Percentiles rank a stretch among this genome's conserved stretches.
These are phyloP conservation scores for Dendrolimus punctatus DNA, from an alignment of 1,140 invertebrate species.

Conservation along the genomic window DNA sequence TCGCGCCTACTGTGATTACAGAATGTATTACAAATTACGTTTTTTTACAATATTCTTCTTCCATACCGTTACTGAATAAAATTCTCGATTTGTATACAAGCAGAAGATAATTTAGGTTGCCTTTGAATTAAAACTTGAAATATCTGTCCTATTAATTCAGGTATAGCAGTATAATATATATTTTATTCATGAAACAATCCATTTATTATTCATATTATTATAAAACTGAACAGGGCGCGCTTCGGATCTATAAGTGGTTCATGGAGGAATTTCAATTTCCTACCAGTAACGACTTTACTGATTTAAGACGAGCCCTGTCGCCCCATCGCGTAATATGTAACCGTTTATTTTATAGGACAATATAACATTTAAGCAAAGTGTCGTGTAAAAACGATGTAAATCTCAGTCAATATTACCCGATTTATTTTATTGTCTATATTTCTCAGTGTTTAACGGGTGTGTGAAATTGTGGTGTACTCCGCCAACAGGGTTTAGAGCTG, in stretches of 20 bases:
- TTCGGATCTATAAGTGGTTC: conserved; percentile 3
- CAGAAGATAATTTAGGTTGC: too few species aligned
- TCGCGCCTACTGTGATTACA: too few species aligned
- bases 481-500: too few species aligned
- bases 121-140: too few species aligned
- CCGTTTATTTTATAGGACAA: conserved; percentile 5
- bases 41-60: too few species aligned
- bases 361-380: conserved; percentile 2
- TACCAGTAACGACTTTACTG: conserved; percentile 8
- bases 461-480: neutral
- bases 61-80: too few species aligned
- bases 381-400: conserved; percentile 2
- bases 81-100: too few species aligned
- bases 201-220: too few species aligned
- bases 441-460: neutral
- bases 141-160: too few species aligned
- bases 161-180: too few species aligned
- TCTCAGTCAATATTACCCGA: conserved; percentile 1
- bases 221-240: neutral
- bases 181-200: too few species aligned
- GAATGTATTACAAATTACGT: too few species aligned
- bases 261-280: conserved; percentile 9
- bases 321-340: conserved; percentile 6
- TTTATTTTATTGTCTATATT: conserved; percentile 3
- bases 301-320: conserved; percentile 5